Evolutionary conservation across 2,888 invertebrate genomes (phyloP), one percentile per base, ranked within the genome.

Genomic region (Ichneumon xanthorius): DNA sequence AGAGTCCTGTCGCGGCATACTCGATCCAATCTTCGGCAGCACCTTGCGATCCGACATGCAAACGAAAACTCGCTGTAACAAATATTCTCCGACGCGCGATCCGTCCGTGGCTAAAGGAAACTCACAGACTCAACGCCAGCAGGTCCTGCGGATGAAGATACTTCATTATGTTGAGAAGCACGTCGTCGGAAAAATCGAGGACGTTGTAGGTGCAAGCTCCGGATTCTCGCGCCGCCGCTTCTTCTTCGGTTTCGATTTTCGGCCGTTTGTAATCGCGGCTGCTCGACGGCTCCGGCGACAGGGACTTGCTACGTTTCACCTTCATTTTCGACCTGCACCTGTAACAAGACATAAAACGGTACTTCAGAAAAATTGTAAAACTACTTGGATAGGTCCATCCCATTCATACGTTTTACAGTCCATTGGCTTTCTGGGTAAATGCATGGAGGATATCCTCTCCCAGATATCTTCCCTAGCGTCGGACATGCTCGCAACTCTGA

Each of bases 151-250:
- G 94, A 0, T 92, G 81, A 63, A 95, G 94, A 88, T 94, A 91
- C 68, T 93, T 91, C 77, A 96, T 91, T 65, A 96, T 95, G 73
- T 92, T 94, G 0, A 96, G 94, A 61, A 96, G 91, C 11, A 96
- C 95, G 88, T 96, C 96, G 88, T 96, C 96, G 0, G 95, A 96
- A 6, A 96, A 92, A 73, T 95, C 95, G 71, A 96, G 89, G 0
- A 96, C 92, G n/a, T 92, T 86, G 85, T 88, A 88, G 26, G 33
- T 78, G 30, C 67, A 77, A 50, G 65, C 48, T n/a, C 84, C 63
- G 0, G 72, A 61, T 79, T 73, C 68, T 19, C 67, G 73, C 80
- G 45, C 48, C 11, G 50, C 4, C 0, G 26, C 22, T 9, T 78
- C 71, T 14, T 79, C 40, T 11, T 84, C 82, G 40, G 80, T 63